phyloP scores from a whole-genome alignment of 1,140 invertebrate species.

The Drosophila micromelanica region DNA sequence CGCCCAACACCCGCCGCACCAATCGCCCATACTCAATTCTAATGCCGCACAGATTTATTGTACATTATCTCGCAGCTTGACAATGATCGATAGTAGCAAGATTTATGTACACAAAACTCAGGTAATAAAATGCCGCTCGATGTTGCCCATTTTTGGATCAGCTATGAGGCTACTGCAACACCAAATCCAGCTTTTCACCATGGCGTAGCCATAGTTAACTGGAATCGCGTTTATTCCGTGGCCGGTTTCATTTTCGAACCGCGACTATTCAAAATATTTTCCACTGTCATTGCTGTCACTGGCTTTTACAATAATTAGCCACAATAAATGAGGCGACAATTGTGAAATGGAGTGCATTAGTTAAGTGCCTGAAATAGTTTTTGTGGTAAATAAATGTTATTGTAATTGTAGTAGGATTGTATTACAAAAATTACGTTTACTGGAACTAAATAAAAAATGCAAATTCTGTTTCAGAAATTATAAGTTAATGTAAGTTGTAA shows the following conservation, averaged over 20 bases:
- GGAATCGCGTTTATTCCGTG: conserved; percentile 18
- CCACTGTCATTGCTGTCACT: conserved; percentile 39
- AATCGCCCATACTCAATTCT: conserved; percentile 46
- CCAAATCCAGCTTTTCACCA: neutral
- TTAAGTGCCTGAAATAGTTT: conserved; percentile 44
- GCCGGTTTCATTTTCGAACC: conserved; percentile 35
- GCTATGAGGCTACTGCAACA: neutral
- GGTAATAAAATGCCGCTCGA: conserved; percentile 48
- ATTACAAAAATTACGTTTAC: conserved; percentile 1
- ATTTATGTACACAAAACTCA: conserved; percentile 62
- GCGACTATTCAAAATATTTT: conserved; percentile 34
- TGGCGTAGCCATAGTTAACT: conserved; percentile 2
- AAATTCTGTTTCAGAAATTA: neutral
- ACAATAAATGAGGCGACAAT: conserved; percentile 64
- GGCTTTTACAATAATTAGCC: conserved; percentile 64
- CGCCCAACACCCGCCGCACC: conserved; percentile 9
- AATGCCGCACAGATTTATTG: conserved; percentile 72
- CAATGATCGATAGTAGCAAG: conserved; percentile 76
- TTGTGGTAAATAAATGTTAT: conserved; percentile 10
- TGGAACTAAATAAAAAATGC: neutral
- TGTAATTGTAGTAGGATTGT: neutral
- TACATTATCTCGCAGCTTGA: conserved; percentile 71
- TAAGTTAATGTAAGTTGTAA: too few relatives aligned
- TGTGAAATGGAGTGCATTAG: conserved; percentile 46
- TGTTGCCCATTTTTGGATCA: conserved; percentile 19